These are phyloP conservation scores for Nudaria mundana DNA, from an alignment of 2,888 invertebrate species.

Conservation along the genomic window DNA sequence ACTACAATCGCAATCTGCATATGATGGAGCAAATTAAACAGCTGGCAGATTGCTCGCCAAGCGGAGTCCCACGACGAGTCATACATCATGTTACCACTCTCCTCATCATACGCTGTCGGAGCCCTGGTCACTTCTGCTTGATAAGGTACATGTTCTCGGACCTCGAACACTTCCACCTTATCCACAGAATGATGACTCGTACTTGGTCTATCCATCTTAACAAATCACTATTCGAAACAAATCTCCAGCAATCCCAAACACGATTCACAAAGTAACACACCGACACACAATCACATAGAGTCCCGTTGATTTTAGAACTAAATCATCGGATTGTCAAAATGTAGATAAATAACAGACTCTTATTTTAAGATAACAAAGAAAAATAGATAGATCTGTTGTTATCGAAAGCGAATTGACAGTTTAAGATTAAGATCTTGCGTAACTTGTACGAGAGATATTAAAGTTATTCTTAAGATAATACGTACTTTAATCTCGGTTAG, in stretches of 20 bases:
- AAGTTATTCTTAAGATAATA: constrained; percentile 45
- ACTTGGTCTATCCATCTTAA: constrained; percentile 68
- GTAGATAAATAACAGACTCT: constrained; percentile 35
- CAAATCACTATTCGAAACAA: constrained; percentile 38
- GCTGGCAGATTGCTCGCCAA: constrained; percentile 67
- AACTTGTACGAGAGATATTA: constrained; percentile 44
- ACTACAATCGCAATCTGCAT: constrained; percentile 73
- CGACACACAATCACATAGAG: constrained; percentile 43
- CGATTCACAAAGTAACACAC: constrained; percentile 12
- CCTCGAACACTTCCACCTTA: constrained; percentile 69
- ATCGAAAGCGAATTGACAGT: constrained; percentile 61
- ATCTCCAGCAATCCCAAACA: constrained; percentile 6
- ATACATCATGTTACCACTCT: constrained; percentile 55
- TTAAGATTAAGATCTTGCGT: constrained; percentile 69
- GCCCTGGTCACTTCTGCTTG: constrained; percentile 68
- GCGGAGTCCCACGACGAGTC: constrained; percentile 63
- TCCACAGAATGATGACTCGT: constrained; percentile 68
- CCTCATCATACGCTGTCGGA: constrained; percentile 65
- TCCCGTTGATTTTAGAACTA: constrained; percentile 44
- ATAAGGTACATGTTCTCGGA: constrained; percentile 72
- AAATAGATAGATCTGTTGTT: constrained; percentile 42
- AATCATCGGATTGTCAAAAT: constrained; percentile 29
- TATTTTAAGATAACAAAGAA: constrained; percentile 54
- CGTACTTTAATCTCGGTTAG: constrained; percentile 43
- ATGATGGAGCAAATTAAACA: constrained; percentile 70